Percentiles rank a stretch among this genome's conserved stretches.
These are phyloP conservation scores for Callopanchax toddi DNA, from an alignment of 2,113 vertebrate species.

Conservation along the genomic window DNA sequence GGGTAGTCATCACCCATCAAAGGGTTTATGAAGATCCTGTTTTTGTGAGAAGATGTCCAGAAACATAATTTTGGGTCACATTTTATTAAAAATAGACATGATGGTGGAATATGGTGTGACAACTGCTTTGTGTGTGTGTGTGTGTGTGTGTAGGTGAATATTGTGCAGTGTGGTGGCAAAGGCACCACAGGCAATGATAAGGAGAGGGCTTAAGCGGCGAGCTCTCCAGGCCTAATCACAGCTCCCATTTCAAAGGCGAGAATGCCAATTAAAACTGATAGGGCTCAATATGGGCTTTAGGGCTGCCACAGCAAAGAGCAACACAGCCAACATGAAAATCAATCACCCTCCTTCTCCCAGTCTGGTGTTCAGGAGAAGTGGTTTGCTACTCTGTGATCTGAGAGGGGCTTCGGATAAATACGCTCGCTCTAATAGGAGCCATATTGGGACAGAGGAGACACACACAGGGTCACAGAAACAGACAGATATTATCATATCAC, in stretches of 20 bases:
- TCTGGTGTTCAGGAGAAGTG: constrained; percentile 46
- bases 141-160: constrained; percentile 20
- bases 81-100: constrained; percentile 24
- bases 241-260: constrained; percentile 75
- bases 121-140: constrained; percentile 4
- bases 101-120: constrained; percentile 7
- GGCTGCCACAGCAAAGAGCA: constrained; percentile 59
- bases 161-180: constrained; percentile 38
- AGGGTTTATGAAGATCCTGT: constrained; percentile 22
- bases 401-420: constrained; percentile 48
- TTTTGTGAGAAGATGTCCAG: constrained; percentile 30
- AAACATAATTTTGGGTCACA: constrained; percentile 36
- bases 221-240: constrained; percentile 72
- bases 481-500: too few relatives aligned
- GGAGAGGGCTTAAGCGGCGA: constrained; percentile 66
- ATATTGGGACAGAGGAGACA: constrained; percentile 10
- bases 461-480: constrained; percentile 21
- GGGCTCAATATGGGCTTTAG: constrained; percentile 75
- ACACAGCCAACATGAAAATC: constrained; percentile 70
- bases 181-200: constrained; percentile 65
- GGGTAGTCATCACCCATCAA: constrained; percentile 34
- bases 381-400: constrained; percentile 48
- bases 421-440: constrained; percentile 19
- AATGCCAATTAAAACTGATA: constrained; percentile 79
- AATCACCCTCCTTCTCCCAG: constrained; percentile 23